Evolutionary conservation across 2,113 vertebrate genomes (phyloP), one percentile per base, ranked within the genome.

Genomic region (Triplophysa tibetana): DNA sequence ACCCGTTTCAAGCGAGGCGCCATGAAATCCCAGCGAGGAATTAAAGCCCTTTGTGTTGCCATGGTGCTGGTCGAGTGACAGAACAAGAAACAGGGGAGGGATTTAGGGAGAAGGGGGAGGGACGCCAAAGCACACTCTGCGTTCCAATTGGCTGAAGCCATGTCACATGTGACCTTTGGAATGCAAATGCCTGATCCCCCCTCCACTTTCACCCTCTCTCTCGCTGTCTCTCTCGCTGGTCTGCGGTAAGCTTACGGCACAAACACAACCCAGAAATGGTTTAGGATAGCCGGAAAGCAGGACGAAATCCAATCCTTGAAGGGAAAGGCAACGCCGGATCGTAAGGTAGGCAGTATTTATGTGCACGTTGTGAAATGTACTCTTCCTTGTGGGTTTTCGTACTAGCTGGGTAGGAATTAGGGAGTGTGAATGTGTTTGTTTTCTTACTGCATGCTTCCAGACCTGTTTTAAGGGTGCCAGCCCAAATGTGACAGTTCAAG

Each of bases 51-150:
- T 68, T 56, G 65, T 85, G 92, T 93, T 93, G 82, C 91, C 84
- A 92, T 91, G 90, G 91, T 85, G 21, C 87, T 70, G 68, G 75
- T 85, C 82, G 88, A 80, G 88, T 93, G 92, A 93, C 91, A 91
- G 80, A 86, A 81, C 62, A 21, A 45, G 81, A 82, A 84, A 67
- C 58, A 45, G 24, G 62, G 77, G 74, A 61, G 75, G 48, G 43
- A 52, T 26, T 82, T 69, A 69, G 17, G 45, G 72, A 79, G 69
- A n/a, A 77, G 73, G 78, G 79, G 79, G 73, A 88, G 86, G 79
- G 84, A 73, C 73, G 17, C 38, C 4, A 62, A 54, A 21, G 8
- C 14, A 58, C 54, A 5, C 33, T 70, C 9, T 0, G 23, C 54
- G 13, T 8, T 13, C 13, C 67, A 58, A 92, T 92, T 92, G 93